Conservation (phyloP, 2,113 vertebrate species). For the Shinisaurus crocodilurus region DNA sequence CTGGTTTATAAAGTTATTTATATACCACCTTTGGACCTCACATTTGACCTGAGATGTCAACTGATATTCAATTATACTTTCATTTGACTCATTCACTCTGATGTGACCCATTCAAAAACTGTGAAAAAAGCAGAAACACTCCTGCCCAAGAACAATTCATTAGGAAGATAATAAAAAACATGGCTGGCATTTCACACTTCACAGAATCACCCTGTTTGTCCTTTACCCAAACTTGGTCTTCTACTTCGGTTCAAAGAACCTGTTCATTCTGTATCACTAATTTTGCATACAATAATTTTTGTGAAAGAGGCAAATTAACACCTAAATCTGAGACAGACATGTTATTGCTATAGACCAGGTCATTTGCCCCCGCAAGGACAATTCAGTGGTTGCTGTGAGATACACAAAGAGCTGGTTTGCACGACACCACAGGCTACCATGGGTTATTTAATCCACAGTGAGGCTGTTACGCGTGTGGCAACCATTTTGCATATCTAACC, state of each 20-base stretch:
- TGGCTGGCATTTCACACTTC: not conserved
- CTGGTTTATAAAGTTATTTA: not conserved
- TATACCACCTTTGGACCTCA: not conserved
- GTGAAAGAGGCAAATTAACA: not conserved
- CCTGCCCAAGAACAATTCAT: too few relatives aligned
- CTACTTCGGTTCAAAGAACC: not conserved
- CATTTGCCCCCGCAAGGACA: not conserved
- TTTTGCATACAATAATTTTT: not conserved
- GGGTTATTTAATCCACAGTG: too few relatives aligned
- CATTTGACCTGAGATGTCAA: not conserved
- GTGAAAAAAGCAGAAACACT: not conserved
- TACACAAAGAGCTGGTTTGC: not conserved
- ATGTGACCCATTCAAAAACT: not conserved
- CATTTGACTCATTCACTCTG: not conserved
- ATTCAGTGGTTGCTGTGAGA: not conserved
- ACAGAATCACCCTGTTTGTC: not conserved
- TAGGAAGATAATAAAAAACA: not conserved
- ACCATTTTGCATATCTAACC: too few relatives aligned
- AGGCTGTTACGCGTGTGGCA: too few relatives aligned
- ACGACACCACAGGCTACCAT: too few relatives aligned
- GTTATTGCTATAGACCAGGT: not conserved
- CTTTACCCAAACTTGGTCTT: not conserved
- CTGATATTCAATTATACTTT: not conserved
- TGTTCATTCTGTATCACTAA: not conserved
- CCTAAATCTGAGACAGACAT: not conserved